These are phyloP conservation scores for Drosophila subpulchrella DNA, from an alignment of 1,140 invertebrate genomes.

Conservation along the genomic window DNA sequence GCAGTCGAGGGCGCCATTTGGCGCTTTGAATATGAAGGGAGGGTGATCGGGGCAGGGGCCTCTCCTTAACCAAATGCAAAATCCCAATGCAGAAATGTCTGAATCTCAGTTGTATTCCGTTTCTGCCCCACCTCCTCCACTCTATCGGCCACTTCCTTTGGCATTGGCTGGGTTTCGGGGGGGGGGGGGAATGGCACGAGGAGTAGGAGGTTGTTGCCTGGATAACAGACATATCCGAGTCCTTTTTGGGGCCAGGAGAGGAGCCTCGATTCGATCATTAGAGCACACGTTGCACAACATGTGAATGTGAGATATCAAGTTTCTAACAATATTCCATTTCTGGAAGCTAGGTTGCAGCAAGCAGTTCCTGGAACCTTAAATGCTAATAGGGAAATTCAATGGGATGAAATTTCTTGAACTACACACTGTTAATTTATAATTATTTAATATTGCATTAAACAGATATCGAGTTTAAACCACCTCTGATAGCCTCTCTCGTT, in stretches of 20 bases:
- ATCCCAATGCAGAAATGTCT: conserved; percentile 49
- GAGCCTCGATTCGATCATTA: conserved; percentile 22
- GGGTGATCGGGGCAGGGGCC: too few relatives aligned
- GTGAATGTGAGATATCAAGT: not conserved
- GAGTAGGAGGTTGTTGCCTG: conserved; percentile 17
- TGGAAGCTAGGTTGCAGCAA: too few relatives aligned
- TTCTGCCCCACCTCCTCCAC: not conserved
- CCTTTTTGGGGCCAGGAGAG: conserved; percentile 1
- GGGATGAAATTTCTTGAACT: too few relatives aligned
- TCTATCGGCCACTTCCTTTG: conserved; percentile 9
- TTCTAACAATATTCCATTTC: not conserved
- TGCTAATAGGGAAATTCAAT: not conserved
- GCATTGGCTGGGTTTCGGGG: conserved; percentile 1
- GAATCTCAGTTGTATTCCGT: conserved; percentile 22
- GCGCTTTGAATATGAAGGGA: conserved; percentile 49
- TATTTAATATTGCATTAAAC: too few relatives aligned
- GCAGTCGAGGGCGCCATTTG: conserved; percentile 66
- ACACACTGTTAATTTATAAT: too few relatives aligned
- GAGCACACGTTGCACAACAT: conserved; percentile 27
- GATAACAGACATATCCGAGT: conserved; percentile 2
- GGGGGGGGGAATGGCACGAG: not conserved
- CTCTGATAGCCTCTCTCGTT: too few relatives aligned
- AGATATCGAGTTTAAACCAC: too few relatives aligned
- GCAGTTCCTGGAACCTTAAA: not conserved
- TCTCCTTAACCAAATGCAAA: conserved; percentile 12